A percentile compares a stretch with the other conserved stretches of the same genome.
Conservation (phyloP, 2,888 invertebrate genomes). For the Alitta virens region DNA sequence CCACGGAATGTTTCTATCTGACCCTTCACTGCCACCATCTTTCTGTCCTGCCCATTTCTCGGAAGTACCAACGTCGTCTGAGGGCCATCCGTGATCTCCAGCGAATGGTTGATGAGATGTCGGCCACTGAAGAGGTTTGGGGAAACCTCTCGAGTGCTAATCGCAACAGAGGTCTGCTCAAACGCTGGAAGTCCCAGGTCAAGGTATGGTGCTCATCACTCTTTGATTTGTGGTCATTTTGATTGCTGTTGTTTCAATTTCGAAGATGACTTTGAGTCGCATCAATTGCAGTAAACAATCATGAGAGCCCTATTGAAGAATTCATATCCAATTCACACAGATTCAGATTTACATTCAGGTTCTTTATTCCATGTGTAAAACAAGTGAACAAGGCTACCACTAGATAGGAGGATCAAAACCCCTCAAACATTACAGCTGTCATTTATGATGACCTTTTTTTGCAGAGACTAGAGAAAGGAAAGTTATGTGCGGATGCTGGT, state of each 20-base stretch:
- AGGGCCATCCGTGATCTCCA: constrained; percentile 81
- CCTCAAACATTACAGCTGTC: too few species aligned
- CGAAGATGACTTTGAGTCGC: too few species aligned
- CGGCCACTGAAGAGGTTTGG: constrained; percentile 63
- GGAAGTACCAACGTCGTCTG: constrained; percentile 76
- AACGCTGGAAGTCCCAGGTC: constrained; percentile 80
- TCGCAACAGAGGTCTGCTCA: constrained; percentile 78
- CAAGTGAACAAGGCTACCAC: too few species aligned
- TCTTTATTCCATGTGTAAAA: too few species aligned
- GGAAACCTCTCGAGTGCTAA: constrained; percentile 38
- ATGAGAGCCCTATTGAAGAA: too few species aligned
- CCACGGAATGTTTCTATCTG: constrained; percentile 95
- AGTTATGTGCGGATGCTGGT: constrained; percentile 86
- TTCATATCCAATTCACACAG: too few species aligned
- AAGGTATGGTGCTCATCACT: constrained; percentile 23
- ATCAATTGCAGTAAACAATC: too few species aligned
- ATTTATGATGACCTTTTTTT: neutral
- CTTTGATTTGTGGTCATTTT: too few species aligned
- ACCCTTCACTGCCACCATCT: constrained; percentile 92
- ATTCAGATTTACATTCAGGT: too few species aligned
- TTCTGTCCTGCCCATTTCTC: constrained; percentile 82
- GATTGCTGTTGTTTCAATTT: too few species aligned
- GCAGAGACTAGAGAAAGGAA: constrained; percentile 69
- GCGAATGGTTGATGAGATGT: constrained; percentile 50
- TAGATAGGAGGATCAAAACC: too few species aligned